Evolutionary conservation across 2,797 vertebrate species (phyloP).

Genomic region (Cirrhinus molitorella): DNA sequence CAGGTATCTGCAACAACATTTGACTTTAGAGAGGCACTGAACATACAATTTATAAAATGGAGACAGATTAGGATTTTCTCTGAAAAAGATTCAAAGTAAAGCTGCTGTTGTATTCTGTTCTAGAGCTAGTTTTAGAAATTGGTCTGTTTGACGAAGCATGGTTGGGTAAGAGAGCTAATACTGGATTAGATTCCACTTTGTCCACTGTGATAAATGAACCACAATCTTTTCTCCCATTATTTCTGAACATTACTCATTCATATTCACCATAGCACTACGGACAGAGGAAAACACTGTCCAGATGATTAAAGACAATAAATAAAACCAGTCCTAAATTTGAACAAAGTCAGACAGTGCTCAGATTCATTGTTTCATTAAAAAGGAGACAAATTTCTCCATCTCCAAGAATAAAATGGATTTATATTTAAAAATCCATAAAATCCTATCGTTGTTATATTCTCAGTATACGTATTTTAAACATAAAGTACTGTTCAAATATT

Average conservation of each 20-base stretch:
- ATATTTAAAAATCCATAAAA: too few relatives aligned
- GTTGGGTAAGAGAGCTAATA: background rate
- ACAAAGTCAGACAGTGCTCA: background rate
- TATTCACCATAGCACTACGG: background rate
- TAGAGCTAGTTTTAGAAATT: background rate
- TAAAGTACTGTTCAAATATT: background rate
- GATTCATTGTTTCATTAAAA: background rate
- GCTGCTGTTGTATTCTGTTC: background rate
- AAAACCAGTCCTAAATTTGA: slow-evolving; percentile 2
- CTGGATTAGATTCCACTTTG: background rate
- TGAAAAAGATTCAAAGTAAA: background rate
- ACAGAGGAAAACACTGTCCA: background rate
- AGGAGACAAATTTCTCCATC: background rate
- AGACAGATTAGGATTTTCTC: background rate
- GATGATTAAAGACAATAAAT: background rate
- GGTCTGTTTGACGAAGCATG: background rate
- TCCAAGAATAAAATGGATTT: background rate
- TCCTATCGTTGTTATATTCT: background rate
- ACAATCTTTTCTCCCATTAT: background rate
- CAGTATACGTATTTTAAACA: background rate
- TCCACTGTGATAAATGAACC: background rate
- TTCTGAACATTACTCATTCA: background rate
- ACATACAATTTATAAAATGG: background rate
- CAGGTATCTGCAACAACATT: background rate
- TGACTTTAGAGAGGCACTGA: background rate